Evolutionary conservation across 2,113 vertebrate genomes (phyloP), one percentile per base, ranked within the genome.

Genomic region (Nanorana parkeri): DNA sequence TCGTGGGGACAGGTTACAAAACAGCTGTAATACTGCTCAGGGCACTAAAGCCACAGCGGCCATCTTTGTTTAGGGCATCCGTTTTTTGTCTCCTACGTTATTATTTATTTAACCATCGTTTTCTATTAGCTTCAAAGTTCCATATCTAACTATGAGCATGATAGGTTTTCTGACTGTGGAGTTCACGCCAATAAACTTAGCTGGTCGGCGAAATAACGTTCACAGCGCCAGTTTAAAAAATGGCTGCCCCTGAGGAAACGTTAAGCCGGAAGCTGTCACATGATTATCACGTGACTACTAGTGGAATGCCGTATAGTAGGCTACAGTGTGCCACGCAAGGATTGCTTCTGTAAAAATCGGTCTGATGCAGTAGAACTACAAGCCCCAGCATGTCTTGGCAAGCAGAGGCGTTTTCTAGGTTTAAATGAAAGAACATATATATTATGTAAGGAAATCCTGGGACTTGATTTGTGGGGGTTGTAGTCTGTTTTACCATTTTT

Each of bases 61-160:
- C 78, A 80, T 80, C 56, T 80, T 71, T 23, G 67, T 51, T 51
- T 29, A 26, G 66, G 78, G 78, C 54, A 51, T 61, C 15, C 0
- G 41, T 11, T 15, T 13, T 13, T 15, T 47, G 41, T 15, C 13
- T 13, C 13, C 41, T 47, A 2, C 3, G 8, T 47, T 47, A 10
- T 11, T 4, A 5, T 1, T 41, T 41, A 41, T 0, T 26, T 10
- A 3, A n/a, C n/a, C n/a, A 3, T 17, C 5, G 3, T 21, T 21
- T 20, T 36, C 28, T 17, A 2, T 13, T 23, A 21, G 16, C n/a
- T 4, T 21, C n/a, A 51, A 41, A 4, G 29, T 6, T 47, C 16
- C 3, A 26, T 69, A 4, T 51, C 8, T 17, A 17, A 15, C 15
- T 5, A 8, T 2, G 16, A 26, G 0, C 3, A 17, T 17, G 17